phyloP scores from a whole-genome alignment of 2,797 vertebrate genomes.

The Denticeps clupeoides region DNA sequence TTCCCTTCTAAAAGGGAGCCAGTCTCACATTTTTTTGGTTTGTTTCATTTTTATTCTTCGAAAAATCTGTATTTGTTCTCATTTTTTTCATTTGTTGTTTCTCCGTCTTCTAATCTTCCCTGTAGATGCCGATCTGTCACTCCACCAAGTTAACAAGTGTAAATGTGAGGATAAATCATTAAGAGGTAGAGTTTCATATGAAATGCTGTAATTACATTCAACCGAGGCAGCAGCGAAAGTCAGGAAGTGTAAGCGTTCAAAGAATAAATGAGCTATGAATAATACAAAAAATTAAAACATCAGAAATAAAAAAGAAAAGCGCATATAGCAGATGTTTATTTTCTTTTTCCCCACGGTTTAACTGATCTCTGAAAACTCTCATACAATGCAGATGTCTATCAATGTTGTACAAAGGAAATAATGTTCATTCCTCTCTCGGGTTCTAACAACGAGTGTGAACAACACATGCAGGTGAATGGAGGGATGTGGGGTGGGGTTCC shows the following conservation, averaged over 20 bases:
- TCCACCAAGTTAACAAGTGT: constrained; percentile 29
- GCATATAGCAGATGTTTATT: neutral
- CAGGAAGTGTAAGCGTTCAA: constrained; percentile 25
- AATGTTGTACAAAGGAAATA: neutral
- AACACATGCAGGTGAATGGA: neutral
- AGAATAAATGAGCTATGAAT: constrained; percentile 1
- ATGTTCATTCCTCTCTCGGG: constrained; percentile 2
- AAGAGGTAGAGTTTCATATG: constrained; percentile 22
- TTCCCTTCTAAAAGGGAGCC: too few relatives aligned
- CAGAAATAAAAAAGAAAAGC: constrained; percentile 1
- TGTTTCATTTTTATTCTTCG: too few relatives aligned
- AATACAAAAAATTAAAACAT: neutral
- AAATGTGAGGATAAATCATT: constrained; percentile 37
- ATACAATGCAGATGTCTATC: neutral
- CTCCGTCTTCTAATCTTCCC: constrained; percentile 12
- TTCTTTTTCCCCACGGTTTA: neutral
- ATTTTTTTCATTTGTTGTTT: constrained; percentile 16
- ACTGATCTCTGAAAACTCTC: neutral
- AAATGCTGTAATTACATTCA: constrained; percentile 34
- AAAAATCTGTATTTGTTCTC: constrained; percentile 10
- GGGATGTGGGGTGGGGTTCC: constrained; percentile 5
- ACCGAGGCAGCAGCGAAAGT: constrained; percentile 35
- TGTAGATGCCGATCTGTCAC: constrained; percentile 21
- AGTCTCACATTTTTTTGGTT: too few relatives aligned
- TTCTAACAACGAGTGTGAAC: neutral